Percentiles rank a stretch among this genome's conserved stretches.
Evolutionary conservation across 2,888 invertebrate species (phyloP).

Genomic region (Spatulosminthurus flaviceps): DNA sequence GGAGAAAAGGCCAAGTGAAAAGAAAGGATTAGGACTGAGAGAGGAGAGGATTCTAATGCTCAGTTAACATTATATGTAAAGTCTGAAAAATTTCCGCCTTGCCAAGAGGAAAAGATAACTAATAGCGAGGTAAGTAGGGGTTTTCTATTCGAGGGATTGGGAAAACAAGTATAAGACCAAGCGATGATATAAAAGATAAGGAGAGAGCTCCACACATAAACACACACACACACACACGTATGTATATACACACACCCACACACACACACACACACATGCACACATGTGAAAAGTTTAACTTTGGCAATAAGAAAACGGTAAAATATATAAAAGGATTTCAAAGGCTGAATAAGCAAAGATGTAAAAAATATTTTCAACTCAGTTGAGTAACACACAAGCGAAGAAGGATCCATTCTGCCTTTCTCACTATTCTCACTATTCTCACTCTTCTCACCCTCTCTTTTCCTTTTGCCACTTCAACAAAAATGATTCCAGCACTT

Average conservation of each 20-base stretch:
- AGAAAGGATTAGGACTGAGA: neutral
- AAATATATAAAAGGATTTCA: conserved; percentile 31
- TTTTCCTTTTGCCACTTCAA: conserved; percentile 18
- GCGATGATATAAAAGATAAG: neutral
- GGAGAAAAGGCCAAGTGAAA: neutral
- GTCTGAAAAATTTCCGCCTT: no score
- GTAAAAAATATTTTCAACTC: conserved; percentile 32
- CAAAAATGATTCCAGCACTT: conserved; percentile 1
- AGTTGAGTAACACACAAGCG: conserved; percentile 16
- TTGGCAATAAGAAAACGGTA: conserved; percentile 35
- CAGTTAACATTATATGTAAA: neutral
- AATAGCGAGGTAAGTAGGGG: conserved; percentile 1
- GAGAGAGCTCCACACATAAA: neutral
- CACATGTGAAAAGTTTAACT: conserved; percentile 25
- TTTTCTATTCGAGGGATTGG: neutral
- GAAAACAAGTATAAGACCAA: neutral
- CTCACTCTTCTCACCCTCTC: neutral
- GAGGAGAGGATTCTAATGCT: neutral
- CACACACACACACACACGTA: neutral
- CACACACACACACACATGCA: neutral
- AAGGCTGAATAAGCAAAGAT: conserved; percentile 43
- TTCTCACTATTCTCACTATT: neutral
- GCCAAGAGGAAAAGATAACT: neutral
- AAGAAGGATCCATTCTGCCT: neutral
- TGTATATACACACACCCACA: neutral